Evolutionary conservation across 2,888 invertebrate genomes (phyloP).

Genomic region (Parapristionchus giblindavisi): DNA sequence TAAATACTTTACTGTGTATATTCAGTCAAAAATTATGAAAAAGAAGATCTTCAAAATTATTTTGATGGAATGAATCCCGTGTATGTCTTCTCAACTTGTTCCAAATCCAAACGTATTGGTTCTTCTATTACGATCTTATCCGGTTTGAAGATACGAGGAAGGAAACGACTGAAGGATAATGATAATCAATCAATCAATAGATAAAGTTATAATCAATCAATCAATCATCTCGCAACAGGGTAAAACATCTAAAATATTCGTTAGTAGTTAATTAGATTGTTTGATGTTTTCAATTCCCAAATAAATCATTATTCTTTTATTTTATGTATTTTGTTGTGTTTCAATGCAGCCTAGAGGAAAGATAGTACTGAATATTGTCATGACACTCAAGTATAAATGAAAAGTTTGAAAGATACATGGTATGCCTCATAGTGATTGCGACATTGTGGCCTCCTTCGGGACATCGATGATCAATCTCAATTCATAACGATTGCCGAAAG

Average conservation of each 20-base stretch:
- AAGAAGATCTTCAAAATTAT: too few species aligned
- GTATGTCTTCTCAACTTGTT: slow-evolving; percentile 30
- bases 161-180: neutral
- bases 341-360: neutral
- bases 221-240: too few species aligned
- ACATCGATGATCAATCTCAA: slow-evolving; percentile 26
- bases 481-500: neutral
- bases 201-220: too few species aligned
- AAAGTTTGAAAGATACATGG: neutral
- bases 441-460: slow-evolving; percentile 33
- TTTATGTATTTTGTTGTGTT: neutral
- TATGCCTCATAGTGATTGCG: slow-evolving; percentile 20
- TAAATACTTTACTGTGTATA: too few species aligned
- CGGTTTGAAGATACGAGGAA: slow-evolving; percentile 15
- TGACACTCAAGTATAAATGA: too few species aligned
- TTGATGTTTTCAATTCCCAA: neutral
- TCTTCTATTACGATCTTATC: slow-evolving; percentile 25
- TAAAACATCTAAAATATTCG: too few species aligned
- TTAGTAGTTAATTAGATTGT: neutral
- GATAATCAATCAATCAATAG: neutral
- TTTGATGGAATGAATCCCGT: slow-evolving; percentile 7
- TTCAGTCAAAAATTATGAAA: too few species aligned
- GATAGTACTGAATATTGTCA: neutral
- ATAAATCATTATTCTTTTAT: neutral
- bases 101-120: slow-evolving; percentile 18